Evolutionary conservation across 2,113 vertebrate species (phyloP), one percentile per base, ranked within the genome.

Genomic region (Eudyptes chrysolophus): DNA sequence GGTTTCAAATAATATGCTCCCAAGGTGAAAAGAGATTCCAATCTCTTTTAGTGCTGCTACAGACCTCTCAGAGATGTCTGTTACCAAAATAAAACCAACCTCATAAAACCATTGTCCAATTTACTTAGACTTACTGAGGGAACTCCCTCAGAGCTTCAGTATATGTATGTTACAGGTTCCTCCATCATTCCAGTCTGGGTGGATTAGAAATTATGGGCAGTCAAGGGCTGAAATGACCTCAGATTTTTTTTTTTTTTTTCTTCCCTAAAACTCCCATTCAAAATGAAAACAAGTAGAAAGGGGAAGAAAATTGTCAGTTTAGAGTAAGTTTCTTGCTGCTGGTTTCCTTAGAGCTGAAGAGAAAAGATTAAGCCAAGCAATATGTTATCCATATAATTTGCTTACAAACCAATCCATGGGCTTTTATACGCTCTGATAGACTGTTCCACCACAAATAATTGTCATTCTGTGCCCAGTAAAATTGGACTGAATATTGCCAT

Each of bases 11-110:
- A 68, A 48, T 36, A 64, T 71, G 13, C 7, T 95, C 61, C 70
- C 80, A 87, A 95, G 48, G 38, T 90, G 83, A 90, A 94, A 81
- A 78, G 48, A 62, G 18, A 55, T 52, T 94, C 95, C 42, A 55
- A 24, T 72, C 51, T 70, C n/a, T 34, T 74, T 86, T 65, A 87
- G n/a, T 48, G 42, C 36, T 89, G 18, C 24, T 75, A 32, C 79
- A 87, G 38, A 68, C n/a, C 14, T 92, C 62, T 70, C 38, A 78
- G 65, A 91, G 38, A 80, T 36, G 11, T 40, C 34, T 89, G 20
- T 16, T 82, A 58, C 38, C 55, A 71, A 69, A 94, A 66, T 60
- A 60, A 84, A 87, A 55, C 38, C 51, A 81, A 24, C 18, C 17
- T 84, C 20, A 54, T 48, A 75, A 90, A 95, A 70, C 6, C 21